These are phyloP conservation scores for Python bivittatus DNA, from an alignment of 2,113 vertebrate genomes.

Conservation along the genomic window DNA sequence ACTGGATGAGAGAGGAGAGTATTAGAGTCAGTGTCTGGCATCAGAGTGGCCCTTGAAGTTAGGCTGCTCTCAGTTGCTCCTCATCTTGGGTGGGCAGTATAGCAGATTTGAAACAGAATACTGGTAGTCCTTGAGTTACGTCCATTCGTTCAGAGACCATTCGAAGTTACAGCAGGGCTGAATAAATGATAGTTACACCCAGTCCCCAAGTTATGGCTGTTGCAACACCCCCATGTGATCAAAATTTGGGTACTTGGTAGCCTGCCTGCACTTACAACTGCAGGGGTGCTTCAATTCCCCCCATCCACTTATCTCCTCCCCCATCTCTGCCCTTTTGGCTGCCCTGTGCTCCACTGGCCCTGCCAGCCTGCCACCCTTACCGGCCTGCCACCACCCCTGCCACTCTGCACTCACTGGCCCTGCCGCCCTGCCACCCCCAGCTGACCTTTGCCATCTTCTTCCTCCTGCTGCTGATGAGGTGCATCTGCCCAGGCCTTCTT, in stretches of 20 bases:
- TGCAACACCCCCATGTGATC: background rate
- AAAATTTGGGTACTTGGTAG: background rate
- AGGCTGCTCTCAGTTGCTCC: background rate
- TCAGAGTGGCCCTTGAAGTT: background rate
- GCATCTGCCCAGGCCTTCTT: too few relatives aligned
- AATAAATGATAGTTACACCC: background rate
- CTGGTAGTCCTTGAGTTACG: background rate
- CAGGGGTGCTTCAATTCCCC: too few relatives aligned
- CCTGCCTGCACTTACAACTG: background rate
- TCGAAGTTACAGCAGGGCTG: background rate
- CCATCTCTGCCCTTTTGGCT: too few relatives aligned
- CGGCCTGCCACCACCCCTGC: too few relatives aligned
- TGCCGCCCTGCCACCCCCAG: too few relatives aligned
- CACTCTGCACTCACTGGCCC: too few relatives aligned
- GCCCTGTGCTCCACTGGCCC: too few relatives aligned
- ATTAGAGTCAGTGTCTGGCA: background rate
- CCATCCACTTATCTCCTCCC: too few relatives aligned
- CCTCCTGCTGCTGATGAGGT: too few relatives aligned
- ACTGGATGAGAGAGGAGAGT: background rate
- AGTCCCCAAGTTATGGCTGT: background rate
- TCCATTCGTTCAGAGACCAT: background rate
- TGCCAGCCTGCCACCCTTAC: too few relatives aligned
- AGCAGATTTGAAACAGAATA: background rate
- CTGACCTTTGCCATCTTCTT: too few relatives aligned
- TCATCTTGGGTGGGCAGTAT: background rate